Base-by-base conservation (phyloP, 2,113 vertebrate species). In the Gyps fulvus region DNA sequence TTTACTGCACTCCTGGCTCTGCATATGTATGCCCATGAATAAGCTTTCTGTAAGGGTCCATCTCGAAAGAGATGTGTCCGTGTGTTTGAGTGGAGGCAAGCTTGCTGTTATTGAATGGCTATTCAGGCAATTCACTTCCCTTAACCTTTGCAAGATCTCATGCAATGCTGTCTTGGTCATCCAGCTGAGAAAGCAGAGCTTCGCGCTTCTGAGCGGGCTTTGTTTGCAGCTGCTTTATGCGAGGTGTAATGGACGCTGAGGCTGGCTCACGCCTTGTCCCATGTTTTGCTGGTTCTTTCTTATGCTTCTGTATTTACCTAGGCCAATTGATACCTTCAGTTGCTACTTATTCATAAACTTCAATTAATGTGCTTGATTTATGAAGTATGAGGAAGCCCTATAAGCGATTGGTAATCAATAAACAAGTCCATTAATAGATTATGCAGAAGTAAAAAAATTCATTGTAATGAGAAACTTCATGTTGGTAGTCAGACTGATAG, bases 1-100 rank as follows among this genome's bases (percentile, higher is more conserved):
- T 52, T 89, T 16, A 14, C 54, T 43, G 50, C 6, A 1, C 29
- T 86, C 36, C 66, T 2, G 1, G 36, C 45, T 87, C 72, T 81
- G 32, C 6, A 1, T 13, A 8, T 9, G 3, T 19, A 2, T 42
- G 40, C 40, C 25, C 25, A 20, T 54, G 42, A 61, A 69, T 70
- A n/a, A 57, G 36, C 42, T 90, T 90, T 72, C 66, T 72, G 43
- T 32, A n/a, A 71, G 45, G 47, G 10, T 54, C 13, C 8, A 1
- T 55, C 63, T 78, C 4, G 0, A 52, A 92, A 71, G 59, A 55
- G 18, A 21, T 3, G 2, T 7, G 8, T 18, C 17, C 2, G 0
- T 67, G 38, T 82, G 34, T 85, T 59, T 76, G 50, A 40, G 50
- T 22, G 22, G 22, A 42, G 58, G 21, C 27, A 40, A 50, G 22